Evolutionary conservation across 2,888 invertebrate genomes (phyloP).

Genomic region (Drosophila gaucha): DNA sequence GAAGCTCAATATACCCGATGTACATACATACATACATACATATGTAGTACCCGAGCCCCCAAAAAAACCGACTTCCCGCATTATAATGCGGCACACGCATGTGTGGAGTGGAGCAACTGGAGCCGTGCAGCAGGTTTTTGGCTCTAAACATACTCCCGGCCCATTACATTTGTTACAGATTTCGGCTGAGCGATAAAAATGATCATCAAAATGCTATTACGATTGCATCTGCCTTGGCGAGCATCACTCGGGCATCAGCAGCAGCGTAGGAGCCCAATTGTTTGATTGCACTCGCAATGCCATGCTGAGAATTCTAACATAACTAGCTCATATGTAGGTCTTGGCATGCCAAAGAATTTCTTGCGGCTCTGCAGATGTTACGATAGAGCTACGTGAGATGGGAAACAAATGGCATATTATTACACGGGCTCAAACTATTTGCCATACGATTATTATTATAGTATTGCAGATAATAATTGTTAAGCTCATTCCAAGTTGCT

Average conservation of each 20-base stretch:
- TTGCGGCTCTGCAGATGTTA: conserved; percentile 27
- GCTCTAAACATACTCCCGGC: conserved; percentile 18
- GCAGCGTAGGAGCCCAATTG: conserved; percentile 30
- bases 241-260: conserved; percentile 23
- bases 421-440: conserved; percentile 3
- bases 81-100: conserved; percentile 55
- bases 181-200: conserved; percentile 69
- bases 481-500: too few species aligned
- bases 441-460: conserved; percentile 1
- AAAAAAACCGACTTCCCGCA: conserved; percentile 26
- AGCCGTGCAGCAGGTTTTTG: conserved; percentile 64
- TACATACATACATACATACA: too few species aligned
- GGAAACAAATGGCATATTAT: conserved; percentile 14
- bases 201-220: conserved; percentile 73
- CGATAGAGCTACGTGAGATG: conserved; percentile 16
- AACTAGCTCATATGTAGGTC: conserved; percentile 39
- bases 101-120: conserved; percentile 16
- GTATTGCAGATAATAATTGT: neutral
- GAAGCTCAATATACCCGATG: conserved; percentile 22
- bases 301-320: conserved; percentile 66
- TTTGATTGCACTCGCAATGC: conserved; percentile 18
- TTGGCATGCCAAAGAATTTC: conserved; percentile 44
- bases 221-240: conserved; percentile 45
- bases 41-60: conserved; percentile 14
- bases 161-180: conserved; percentile 74